These are phyloP conservation scores for Phorcus lineatus DNA, from an alignment of 2,888 invertebrate species.

Conservation along the genomic window DNA sequence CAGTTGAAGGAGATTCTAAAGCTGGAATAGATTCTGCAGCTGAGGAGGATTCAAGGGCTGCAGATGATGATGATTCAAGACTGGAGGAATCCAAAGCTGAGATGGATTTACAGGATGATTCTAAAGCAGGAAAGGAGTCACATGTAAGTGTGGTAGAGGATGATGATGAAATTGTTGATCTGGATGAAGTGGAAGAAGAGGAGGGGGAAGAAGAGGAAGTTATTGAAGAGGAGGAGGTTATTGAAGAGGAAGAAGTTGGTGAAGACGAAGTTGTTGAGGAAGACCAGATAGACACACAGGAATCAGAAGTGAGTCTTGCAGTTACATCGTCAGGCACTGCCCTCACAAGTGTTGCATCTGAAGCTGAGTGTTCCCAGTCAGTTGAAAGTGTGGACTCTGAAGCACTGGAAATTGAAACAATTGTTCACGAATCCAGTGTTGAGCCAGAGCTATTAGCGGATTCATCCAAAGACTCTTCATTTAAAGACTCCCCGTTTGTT, in stretches of 20 bases:
- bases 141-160: conserved; percentile 2
- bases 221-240: conserved; percentile 18
- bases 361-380: not conserved
- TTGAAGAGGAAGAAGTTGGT: conserved; percentile 7
- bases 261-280: conserved; percentile 19
- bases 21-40: not conserved
- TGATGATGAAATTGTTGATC: conserved; percentile 24
- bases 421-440: not conserved
- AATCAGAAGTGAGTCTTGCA: not conserved
- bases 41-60: conserved; percentile 16
- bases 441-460: not conserved
- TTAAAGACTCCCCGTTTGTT: not conserved
- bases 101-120: not conserved
- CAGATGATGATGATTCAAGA: not conserved
- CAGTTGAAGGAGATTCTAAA: no score
- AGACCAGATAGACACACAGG: not conserved
- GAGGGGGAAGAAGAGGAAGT: not conserved
- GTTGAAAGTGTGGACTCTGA: not conserved
- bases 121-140: not conserved
- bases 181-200: not conserved
- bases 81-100: not conserved
- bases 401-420: not conserved
- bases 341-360: not conserved
- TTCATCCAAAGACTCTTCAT: not conserved
- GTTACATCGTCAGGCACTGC: not conserved